Base-by-base conservation (phyloP, 2,888 invertebrate species). In the Xylocampa areola region DNA sequence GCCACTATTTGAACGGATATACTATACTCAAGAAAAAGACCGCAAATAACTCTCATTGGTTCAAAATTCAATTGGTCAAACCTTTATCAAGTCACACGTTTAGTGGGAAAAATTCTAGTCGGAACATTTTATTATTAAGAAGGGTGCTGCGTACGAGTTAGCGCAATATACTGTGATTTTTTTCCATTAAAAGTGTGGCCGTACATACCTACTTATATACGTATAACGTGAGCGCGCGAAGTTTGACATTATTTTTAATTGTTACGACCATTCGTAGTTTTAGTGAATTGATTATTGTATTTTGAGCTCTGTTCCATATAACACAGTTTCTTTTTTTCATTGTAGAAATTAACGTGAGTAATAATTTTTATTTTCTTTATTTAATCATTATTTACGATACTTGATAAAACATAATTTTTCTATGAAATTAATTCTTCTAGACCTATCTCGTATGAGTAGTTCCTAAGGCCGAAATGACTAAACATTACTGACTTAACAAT, bases 31-130 rank as follows among this genome's bases (percentile, higher is more conserved):
- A 30, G 2, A 7, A 6, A 13, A 0, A 30, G 29, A 33, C 40
- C n/a, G 40, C 14, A 50, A 27, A 23, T 10, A 1, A 8, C 8
- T 48, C 25, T 11, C 17, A 47, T 54, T 51, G 33, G 0, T 62
- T 66, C 57, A 35, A 0, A 23, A n/a, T n/a, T n/a, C n/a, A n/a
- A n/a, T n/a, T n/a, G n/a, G n/a, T n/a, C n/a, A n/a, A 68, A 47
- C 21, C 14, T n/a, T 27, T 21, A 10, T 10, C 5, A 19, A 23
- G 65, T 68, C 74, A 68, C 74, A 62, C 61, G 68, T 65, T 48
- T 68, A 49, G 43, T 73, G 73, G 62, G 75, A 76, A 73, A 41
- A 77, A 77, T 63, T 77, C 73, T 75, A 76, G 73, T 79, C 65
- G 72, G 47, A 47, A 37, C 17, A 25, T 35, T 45, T 40, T 11